Percentiles rank a stretch among this genome's conserved stretches.
phyloP scores from a whole-genome alignment of 1,140 invertebrate genomes.

The Teleopsis dalmanni region DNA sequence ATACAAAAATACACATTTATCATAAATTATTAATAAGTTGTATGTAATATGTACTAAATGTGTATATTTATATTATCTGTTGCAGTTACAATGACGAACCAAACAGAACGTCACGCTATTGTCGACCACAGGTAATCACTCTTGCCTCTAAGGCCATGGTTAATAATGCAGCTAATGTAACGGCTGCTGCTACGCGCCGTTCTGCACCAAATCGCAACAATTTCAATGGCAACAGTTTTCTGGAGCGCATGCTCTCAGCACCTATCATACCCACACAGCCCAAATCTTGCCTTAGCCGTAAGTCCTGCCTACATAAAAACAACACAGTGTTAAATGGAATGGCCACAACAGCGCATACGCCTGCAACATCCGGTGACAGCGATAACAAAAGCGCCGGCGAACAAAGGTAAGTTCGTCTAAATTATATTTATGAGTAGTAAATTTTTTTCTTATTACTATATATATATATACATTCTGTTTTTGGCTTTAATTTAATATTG shows the following conservation, averaged over 20 bases:
- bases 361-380: background rate
- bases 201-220: constrained; percentile 14
- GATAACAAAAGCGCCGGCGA: constrained; percentile 11
- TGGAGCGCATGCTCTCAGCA: constrained; percentile 37
- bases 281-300: constrained; percentile 38
- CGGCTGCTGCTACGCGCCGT: constrained; percentile 17
- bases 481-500: too few relatives aligned
- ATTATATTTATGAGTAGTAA: background rate
- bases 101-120: constrained; percentile 37
- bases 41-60: background rate
- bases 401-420: constrained; percentile 23
- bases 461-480: too few relatives aligned
- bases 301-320: constrained; percentile 14
- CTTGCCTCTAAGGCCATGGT: constrained; percentile 42
- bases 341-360: background rate
- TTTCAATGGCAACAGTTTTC: constrained; percentile 18
- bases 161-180: constrained; percentile 32
- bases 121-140: constrained; percentile 38
- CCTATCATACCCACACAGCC: constrained; percentile 26
- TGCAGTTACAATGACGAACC: constrained; percentile 39
- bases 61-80: constrained; percentile 9
- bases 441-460: background rate
- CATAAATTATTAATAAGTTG: background rate
- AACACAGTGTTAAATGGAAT: too few relatives aligned
- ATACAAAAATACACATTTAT: background rate